Percentiles rank a stretch among this genome's conserved stretches.
phyloP scores from a whole-genome alignment of 2,888 invertebrate genomes.

The Eupelmus urozonus region DNA sequence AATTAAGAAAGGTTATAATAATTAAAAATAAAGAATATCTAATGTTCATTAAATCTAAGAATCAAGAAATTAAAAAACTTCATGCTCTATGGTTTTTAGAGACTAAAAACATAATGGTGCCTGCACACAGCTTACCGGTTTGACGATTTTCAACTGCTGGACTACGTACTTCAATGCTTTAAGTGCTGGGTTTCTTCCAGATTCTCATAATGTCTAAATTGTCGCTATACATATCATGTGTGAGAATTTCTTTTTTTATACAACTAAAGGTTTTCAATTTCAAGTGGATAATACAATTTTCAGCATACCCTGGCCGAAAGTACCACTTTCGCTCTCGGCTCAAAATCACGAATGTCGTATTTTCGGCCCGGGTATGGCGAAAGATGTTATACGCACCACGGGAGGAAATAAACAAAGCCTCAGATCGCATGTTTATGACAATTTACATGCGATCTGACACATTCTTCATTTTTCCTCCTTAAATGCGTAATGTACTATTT shows the following conservation, averaged over 20 bases:
- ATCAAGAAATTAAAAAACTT: not conserved
- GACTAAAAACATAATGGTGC: constrained; percentile 22
- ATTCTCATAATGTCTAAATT: constrained; percentile 12
- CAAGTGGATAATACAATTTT: not conserved
- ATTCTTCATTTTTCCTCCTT: no score
- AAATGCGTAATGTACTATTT: no score
- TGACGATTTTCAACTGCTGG: constrained; percentile 43
- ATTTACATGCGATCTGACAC: no score
- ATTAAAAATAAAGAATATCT: not conserved
- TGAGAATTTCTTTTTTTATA: constrained; percentile 1
- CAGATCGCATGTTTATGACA: no score
- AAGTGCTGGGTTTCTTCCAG: constrained; percentile 37
- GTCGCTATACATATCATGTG: no score
- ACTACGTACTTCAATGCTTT: constrained; percentile 16
- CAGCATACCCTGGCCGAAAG: no score
- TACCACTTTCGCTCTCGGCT: no score
- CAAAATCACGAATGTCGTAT: no score
- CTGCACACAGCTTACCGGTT: constrained; percentile 57
- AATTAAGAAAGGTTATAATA: not conserved
- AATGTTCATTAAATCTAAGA: not conserved
- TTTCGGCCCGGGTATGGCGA: no score
- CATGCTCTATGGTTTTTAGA: constrained; percentile 34
- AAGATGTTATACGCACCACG: no score
- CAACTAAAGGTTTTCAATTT: not conserved
- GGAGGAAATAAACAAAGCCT: no score